Evolutionary conservation across 2,797 vertebrate species (phyloP).

Genomic region (Philypnodon macrostomus): DNA sequence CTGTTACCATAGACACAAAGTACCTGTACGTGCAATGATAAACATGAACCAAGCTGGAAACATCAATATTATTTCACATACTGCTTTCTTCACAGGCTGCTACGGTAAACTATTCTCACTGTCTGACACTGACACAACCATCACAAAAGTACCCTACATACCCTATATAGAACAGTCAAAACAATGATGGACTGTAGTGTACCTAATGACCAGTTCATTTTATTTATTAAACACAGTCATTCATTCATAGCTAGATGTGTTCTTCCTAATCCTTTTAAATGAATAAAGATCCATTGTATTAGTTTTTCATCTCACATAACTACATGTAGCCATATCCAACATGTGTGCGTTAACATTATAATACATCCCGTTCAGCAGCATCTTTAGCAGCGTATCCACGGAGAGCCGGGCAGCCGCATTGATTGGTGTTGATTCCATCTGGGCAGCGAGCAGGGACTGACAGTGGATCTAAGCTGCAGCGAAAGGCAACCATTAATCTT

Average conservation of each 20-base stretch:
- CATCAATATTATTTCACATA: no score
- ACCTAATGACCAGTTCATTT: neutral
- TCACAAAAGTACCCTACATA: no score
- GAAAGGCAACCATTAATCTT: constrained; percentile 98
- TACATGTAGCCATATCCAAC: constrained; percentile 7
- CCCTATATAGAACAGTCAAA: no score
- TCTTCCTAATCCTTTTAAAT: neutral
- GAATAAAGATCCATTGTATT: neutral
- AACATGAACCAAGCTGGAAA: no score
- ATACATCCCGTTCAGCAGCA: constrained; percentile 40
- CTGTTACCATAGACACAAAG: no score
- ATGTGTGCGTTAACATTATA: constrained; percentile 14
- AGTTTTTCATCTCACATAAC: neutral
- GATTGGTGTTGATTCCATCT: constrained; percentile 97
- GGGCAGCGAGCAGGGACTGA: constrained; percentile 90
- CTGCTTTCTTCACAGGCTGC: no score
- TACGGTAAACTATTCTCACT: no score
- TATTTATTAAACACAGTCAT: neutral
- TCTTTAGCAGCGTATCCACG: constrained; percentile 60
- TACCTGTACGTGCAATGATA: no score
- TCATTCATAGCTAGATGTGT: no score
- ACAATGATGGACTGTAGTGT: no score
- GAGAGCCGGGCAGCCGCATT: constrained; percentile 73
- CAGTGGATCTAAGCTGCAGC: constrained; percentile 93
- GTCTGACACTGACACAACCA: no score